phyloP scores from a whole-genome alignment of 2,888 invertebrate species.

The Emmelina monodactyla region DNA sequence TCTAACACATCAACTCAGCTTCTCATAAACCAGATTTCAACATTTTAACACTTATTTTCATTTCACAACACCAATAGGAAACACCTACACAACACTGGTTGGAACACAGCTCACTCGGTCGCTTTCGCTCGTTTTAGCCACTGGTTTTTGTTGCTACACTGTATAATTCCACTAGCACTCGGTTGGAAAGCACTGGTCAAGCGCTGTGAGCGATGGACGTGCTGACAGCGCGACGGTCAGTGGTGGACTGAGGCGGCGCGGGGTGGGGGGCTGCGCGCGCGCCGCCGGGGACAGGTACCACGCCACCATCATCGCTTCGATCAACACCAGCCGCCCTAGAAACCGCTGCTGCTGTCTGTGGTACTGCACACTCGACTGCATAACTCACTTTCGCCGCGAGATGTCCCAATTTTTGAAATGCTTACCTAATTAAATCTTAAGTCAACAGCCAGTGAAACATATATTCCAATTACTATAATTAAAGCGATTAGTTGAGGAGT shows the following conservation, averaged over 20 bases:
- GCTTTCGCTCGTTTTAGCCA: conserved; percentile 48
- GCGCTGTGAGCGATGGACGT: neutral
- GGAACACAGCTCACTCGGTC: too few species aligned
- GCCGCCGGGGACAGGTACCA: neutral
- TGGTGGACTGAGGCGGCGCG: conserved; percentile 13
- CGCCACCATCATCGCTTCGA: conserved; percentile 2
- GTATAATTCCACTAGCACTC: too few species aligned
- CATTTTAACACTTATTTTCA: conserved; percentile 59
- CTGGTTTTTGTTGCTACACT: too few species aligned
- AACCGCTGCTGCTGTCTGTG: conserved; percentile 26
- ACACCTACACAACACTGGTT: conserved; percentile 40
- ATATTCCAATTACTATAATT: too few species aligned
- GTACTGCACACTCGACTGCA: conserved; percentile 20
- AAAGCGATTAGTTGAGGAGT: too few species aligned
- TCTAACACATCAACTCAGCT: conserved; percentile 41
- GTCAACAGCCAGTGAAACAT: too few species aligned
- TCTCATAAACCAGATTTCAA: conserved; percentile 56
- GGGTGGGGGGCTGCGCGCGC: conserved; percentile 1
- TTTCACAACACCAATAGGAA: conserved; percentile 53
- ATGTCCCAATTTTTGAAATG: conserved; percentile 29
- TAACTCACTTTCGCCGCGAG: conserved; percentile 44
- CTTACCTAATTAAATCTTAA: too few species aligned
- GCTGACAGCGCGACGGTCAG: conserved; percentile 6
- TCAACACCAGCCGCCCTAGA: conserved; percentile 34
- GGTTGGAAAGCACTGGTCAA: neutral